These are phyloP conservation scores for Cydia strobilella DNA, from an alignment of 1,140 invertebrate genomes.

Conservation along the genomic window DNA sequence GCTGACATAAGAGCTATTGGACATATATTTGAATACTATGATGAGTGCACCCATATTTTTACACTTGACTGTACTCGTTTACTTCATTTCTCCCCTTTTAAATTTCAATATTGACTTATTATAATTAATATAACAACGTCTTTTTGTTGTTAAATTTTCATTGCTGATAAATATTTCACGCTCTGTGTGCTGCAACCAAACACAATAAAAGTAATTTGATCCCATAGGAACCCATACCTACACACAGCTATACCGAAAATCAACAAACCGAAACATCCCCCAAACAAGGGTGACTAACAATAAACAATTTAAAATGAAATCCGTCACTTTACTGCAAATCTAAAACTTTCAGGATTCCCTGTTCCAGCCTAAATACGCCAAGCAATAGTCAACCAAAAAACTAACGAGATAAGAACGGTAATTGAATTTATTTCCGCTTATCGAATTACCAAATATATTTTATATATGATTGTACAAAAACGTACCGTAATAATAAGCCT, in stretches of 20 bases:
- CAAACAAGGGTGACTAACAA: constrained; percentile 48
- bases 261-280: constrained; percentile 35
- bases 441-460: not conserved
- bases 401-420: constrained; percentile 20
- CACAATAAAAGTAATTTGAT: constrained; percentile 33
- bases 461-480: not conserved
- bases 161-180: constrained; percentile 28
- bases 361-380: constrained; percentile 35
- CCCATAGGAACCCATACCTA: constrained; percentile 32
- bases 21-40: too few species aligned
- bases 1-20: too few species aligned
- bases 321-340: constrained; percentile 64
- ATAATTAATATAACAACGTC: constrained; percentile 2
- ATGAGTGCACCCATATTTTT: too few species aligned
- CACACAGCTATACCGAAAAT: constrained; percentile 19
- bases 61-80: too few species aligned
- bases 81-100: not conserved
- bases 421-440: constrained; percentile 23
- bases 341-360: constrained; percentile 56
- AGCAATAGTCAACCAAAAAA: constrained; percentile 34
- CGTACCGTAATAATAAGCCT: constrained; percentile 34
- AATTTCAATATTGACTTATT: constrained; percentile 19
- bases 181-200: constrained; percentile 21
- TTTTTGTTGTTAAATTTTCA: constrained; percentile 19
- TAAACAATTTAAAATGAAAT: constrained; percentile 76